A percentile compares a stretch with the other conserved stretches of the same genome.
These are phyloP conservation scores for Pseudocheirus occidentalis DNA, from an alignment of 2,797 vertebrate species.

Conservation along the genomic window DNA sequence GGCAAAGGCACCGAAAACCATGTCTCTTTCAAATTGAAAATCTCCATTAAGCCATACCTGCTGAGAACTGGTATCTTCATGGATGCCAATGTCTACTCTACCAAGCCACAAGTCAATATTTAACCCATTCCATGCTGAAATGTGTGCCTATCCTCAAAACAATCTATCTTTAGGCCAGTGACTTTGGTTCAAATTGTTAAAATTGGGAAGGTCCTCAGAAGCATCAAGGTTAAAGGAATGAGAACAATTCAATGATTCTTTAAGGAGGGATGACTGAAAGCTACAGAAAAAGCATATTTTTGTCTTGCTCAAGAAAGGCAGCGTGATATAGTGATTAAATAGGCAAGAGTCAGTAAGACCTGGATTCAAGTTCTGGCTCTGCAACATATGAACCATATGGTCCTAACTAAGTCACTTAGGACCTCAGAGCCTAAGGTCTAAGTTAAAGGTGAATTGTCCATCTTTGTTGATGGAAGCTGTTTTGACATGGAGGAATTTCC, in stretches of 20 bases:
- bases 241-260: background rate
- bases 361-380: background rate
- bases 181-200: background rate
- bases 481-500: background rate
- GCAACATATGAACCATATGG: background rate
- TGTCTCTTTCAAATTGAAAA: slow-evolving; percentile 67
- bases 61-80: slow-evolving; percentile 56
- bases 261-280: background rate
- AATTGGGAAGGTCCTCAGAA: background rate
- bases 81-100: slow-evolving; percentile 47
- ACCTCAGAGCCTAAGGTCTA: background rate
- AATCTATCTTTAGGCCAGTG: background rate
- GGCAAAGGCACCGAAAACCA: slow-evolving; percentile 72
- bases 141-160: background rate
- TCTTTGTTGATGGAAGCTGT: background rate
- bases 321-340: background rate
- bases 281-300: background rate
- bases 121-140: slow-evolving; percentile 8
- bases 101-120: slow-evolving; percentile 18
- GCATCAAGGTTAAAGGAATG: slow-evolving; percentile 15
- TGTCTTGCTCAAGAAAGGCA: background rate
- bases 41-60: slow-evolving; percentile 64
- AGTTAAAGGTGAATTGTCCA: background rate
- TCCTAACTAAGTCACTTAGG: background rate
- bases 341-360: background rate